phyloP scores from a whole-genome alignment of 2,888 invertebrate genomes.

The Habroteleia sp. region DNA sequence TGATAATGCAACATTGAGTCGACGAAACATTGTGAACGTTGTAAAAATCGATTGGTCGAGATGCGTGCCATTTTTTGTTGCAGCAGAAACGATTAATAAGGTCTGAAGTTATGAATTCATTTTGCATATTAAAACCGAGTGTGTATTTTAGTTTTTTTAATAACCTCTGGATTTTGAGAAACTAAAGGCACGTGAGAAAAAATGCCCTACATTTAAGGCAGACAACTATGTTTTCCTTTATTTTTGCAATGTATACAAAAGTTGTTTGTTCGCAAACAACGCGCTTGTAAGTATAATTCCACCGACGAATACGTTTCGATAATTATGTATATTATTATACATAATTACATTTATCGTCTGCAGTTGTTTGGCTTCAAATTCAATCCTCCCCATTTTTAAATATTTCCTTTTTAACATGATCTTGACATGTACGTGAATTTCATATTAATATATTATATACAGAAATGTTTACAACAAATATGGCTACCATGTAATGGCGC shows the following conservation, averaged over 20 bases:
- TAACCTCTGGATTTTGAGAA: no score
- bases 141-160: no score
- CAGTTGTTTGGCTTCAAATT: slow-evolving; percentile 24
- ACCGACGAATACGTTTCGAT: slow-evolving; percentile 11
- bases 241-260: slow-evolving; percentile 35
- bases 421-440: slow-evolving; percentile 29
- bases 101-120: slow-evolving; percentile 6
- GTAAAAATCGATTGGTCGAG: slow-evolving; percentile 6
- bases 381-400: slow-evolving; percentile 11
- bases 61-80: slow-evolving; percentile 5
- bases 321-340: slow-evolving; percentile 12
- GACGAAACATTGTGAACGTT: not conserved
- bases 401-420: slow-evolving; percentile 1
- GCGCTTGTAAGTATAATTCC: slow-evolving; percentile 28
- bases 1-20: slow-evolving; percentile 3
- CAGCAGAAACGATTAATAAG: not conserved
- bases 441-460: no score
- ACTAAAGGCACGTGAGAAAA: slow-evolving; percentile 60
- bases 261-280: slow-evolving; percentile 21
- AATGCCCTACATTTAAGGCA: slow-evolving; percentile 55
- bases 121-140: no score
- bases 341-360: slow-evolving; percentile 12
- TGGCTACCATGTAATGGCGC: no score
- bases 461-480: no score
- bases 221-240: slow-evolving; percentile 27